Base-by-base conservation (phyloP, 1,140 invertebrate genomes). In the Bombus confusus region DNA sequence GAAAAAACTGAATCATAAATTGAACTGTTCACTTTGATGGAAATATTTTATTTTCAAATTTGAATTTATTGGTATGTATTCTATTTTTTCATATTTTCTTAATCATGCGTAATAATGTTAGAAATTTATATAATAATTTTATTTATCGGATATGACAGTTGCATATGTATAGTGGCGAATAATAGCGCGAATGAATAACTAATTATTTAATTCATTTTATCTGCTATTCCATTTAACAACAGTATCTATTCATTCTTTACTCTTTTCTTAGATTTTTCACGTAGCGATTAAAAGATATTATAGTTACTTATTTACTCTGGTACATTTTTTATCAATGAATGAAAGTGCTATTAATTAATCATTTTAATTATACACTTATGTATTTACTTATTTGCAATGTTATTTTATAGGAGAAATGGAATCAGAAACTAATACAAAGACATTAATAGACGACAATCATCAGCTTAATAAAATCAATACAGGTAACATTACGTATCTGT, bases 341-440 rank as follows among this genome's bases (percentile, higher is more conserved):
- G 62, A 37, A 47, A 75, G 5, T 37, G 37, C 4, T 74, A 9
- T 15, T 15, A 25, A 62, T 6, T 34, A 25, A 73, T 22, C 47
- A 43, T 41, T n/a, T 43, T 25, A 10, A 71, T 25, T 39, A 39
- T 4, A 68, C 15, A 59, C 1, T 59, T 52, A 6, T 31, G 31
- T 9, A 3, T 25, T 41, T 28, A 78, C 43, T 22, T 72, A 62
- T 28, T 57, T n/a, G 25, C 1, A 34, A 47, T 52, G 18, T 64
- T 73, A 47, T 79, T 52, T 80, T 80, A 12, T 8, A 85, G 83
- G 18, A n/a, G 68, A 64, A 18, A 85, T 85, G 83, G 83, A 85
- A 8, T 62, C 59, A 10, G 22, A 28, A 9, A 13, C 71, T 25
- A 57, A 73, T 22, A 13, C 10, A 34, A 80, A 72, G 6, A 15